Evolutionary conservation across 2,888 invertebrate species (phyloP), one percentile per base, ranked within the genome.

Genomic region (Xiphydria camelus): DNA sequence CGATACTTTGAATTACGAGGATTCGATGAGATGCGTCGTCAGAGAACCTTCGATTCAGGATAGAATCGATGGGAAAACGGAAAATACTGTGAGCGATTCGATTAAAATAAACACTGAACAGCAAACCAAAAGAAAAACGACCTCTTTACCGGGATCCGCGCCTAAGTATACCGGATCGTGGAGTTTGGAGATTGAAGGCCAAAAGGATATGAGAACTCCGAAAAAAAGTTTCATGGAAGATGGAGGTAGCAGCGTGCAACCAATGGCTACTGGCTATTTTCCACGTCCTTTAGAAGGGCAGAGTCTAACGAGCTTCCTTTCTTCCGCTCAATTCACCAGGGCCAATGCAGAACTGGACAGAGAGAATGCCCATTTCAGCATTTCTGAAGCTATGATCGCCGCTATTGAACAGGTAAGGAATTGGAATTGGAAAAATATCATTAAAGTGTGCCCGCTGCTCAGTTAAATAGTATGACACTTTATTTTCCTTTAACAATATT

Each of bases 331-430:
- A 55, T 86, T 87, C 64, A 80, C 85, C 20, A 80, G 84, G 49
- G 79, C 83, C 14, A 87, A 87, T 63, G 90, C 89, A 0, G 89
- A 89, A 64, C 76, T 91, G 45, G 91, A 91, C 63, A 77, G 90
- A 65, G 91, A 92, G 76, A 91, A 91, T 76, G 90, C 91, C 0
- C 91, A 92, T 76, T 91, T 92, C 71, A 86, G 84, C 63, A 85
- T 91, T 50, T 89, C 88, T 2, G 91, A 92, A 75, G 89, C 89
- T 0, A 83, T 91, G 66, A 91, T 91, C 51, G 83, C 89, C 5
- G 90, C 89, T 9, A 88, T 91, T 53, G 91, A 91, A 66, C 84
- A 86, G 64, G 77, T 78, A 47, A 44, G 32, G 6, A 7, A 23
- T 23, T 23, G 7, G 7, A 23, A 23, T 23, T 23, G 23, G 23